Evolutionary conservation across 2,888 invertebrate species (phyloP), one percentile per base, ranked within the genome.

Genomic region (Balanococcus diminutus): DNA sequence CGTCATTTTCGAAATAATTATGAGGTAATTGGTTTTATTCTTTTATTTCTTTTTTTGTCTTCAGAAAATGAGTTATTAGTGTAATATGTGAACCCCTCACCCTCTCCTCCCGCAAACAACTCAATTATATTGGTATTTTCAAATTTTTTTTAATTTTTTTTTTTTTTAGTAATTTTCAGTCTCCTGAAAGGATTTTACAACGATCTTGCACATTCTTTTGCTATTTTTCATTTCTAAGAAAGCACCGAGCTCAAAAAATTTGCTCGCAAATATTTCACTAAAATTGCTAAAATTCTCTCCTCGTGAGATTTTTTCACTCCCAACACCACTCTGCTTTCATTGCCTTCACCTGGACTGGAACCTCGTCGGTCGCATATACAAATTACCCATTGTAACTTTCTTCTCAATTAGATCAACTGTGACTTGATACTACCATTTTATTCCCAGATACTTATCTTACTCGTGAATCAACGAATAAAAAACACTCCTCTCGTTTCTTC

Each of bases 391-490:
- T 67, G 16, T 56, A 28, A 67, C 67, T 67, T 67, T 67, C 67
- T 67, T 67, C 28, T 67, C 67, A 67, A 67, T 67, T 67, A 67
- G 67, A 67, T 67, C 14, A 67, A 28, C 67, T 67, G 67, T 67
- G 67, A 67, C 67, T 67, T 22, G 56, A 56, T 56, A 22, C 6
- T 42, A 19, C 22, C 11, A 67, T 16, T 67, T 67, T 67, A 67
- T 67, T 67, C 67, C 67, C 67, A 67, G 67, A 67, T 67, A 67
- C 67, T 67, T 67, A 67, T 67, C 67, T 67, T 9, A 22, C 22
- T 25, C 25, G n/a, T n/a, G n/a, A 67, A 19, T 28, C 28, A 46
- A 46, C 11, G 46, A 14, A 8, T 36, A 36, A 36, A 36, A 56
- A 46, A 1, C 22, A 19, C 56, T 56, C 56, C 11, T 56, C 56